Conservation (phyloP, 2,888 invertebrate genomes). For the Ormyrus labotus region DNA sequence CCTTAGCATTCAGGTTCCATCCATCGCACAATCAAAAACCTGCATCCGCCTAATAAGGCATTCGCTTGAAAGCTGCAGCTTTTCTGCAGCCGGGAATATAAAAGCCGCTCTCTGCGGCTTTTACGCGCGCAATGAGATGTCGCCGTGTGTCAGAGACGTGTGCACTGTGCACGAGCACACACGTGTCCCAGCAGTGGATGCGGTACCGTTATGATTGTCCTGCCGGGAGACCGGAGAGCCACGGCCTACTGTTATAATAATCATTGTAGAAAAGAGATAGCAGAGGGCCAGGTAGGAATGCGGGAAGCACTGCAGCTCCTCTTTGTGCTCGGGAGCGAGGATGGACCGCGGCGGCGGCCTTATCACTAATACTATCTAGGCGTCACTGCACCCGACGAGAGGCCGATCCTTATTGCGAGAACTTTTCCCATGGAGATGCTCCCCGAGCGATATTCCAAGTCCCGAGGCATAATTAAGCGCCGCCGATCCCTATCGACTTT, state of each 20-base stretch:
- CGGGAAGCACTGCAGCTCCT: conserved; percentile 25
- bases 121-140: no score
- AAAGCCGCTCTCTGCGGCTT: no score
- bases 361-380: conserved; percentile 59
- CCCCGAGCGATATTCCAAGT: conserved; percentile 50
- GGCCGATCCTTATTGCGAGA: conserved; percentile 58
- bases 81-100: no score
- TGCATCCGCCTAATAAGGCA: no score
- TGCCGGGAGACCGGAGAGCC: conserved; percentile 6
- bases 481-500: not conserved
- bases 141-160: no score
- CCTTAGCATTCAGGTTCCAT: no score
- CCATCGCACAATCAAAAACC: no score
- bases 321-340: conserved; percentile 39
- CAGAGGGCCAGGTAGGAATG: conserved; percentile 52
- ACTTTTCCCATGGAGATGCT: conserved; percentile 44
- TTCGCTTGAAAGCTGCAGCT: no score
- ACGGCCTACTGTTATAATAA: conserved; percentile 71
- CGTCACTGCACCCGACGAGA: conserved; percentile 40
- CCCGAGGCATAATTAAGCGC: conserved; percentile 52
- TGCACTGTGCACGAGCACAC: no score
- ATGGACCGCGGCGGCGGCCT: conserved; percentile 38
- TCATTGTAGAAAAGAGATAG: conserved; percentile 65
- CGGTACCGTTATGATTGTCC: conserved; percentile 72
- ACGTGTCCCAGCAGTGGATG: conserved; percentile 65